Evolutionary conservation across 2,113 vertebrate genomes (phyloP).

Genomic region (Neolamprologus sp.): DNA sequence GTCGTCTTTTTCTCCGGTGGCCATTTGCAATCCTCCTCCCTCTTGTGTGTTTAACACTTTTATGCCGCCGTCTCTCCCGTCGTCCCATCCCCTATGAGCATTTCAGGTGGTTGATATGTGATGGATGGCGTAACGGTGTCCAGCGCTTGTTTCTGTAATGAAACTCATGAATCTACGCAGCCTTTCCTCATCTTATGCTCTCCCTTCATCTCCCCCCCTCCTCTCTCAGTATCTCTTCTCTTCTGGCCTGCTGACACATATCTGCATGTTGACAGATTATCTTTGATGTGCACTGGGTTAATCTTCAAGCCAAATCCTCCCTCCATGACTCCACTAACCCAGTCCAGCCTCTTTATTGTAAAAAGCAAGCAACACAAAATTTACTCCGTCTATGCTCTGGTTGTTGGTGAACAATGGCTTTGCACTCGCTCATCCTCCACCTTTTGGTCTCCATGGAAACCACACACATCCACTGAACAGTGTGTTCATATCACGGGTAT

Average conservation of each 20-base stretch:
- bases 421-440: neutral
- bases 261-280: constrained; percentile 29
- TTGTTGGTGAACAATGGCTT: constrained; percentile 3
- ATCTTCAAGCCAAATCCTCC: constrained; percentile 32
- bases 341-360: neutral
- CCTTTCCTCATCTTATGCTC: neutral
- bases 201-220: neutral
- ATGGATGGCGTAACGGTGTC: neutral
- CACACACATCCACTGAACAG: constrained; percentile 5
- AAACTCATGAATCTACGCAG: neutral
- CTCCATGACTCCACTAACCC: constrained; percentile 7
- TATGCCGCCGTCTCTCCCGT: neutral
- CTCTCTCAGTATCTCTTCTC: neutral
- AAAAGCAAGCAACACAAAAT: neutral
- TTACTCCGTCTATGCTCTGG: neutral
- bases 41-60: neutral
- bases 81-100: neutral
- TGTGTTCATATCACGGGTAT: neutral
- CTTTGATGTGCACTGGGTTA: constrained; percentile 26
- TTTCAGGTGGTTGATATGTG: neutral
- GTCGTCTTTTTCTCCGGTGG: neutral
- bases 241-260: constrained; percentile 52
- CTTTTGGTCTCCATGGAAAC: constrained; percentile 48
- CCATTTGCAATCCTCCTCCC: constrained; percentile 8
- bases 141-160: neutral